Evolutionary conservation across 2,888 invertebrate species (phyloP), one percentile per base, ranked within the genome.

Genomic region (Caenorhabditis sp.): DNA sequence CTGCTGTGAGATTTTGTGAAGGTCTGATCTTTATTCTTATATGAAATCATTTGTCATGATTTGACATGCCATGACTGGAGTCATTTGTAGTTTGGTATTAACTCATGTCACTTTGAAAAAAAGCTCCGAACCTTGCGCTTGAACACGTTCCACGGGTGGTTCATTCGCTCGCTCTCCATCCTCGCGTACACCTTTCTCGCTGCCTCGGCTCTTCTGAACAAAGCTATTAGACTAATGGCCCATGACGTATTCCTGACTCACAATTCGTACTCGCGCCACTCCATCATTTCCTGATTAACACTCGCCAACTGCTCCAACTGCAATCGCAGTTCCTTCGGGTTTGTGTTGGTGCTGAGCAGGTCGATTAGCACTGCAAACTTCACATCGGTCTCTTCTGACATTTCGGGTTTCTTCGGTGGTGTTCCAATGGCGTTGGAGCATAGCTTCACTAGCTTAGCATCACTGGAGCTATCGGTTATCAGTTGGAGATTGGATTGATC

Each of bases 161-260:
- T 47, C 4, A 47, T n/a, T 18, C 47, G n/a, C 47, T 47, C 47
- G 47, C 4, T 18, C 18, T 47, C 47, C 47, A 47, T 47, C 20
- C 47, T 47, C 18, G 47, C 47, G 18, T 47, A 47, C 47, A 47
- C 47, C 18, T 47, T 47, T 18, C 47, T 47, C 2, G 47, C 47
- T 4, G 47, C 47, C 18, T 47, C 47, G n/a, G 47, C 47, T 47
- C 47, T 47, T 47, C 47, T 47, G 47, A 47, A 47, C n/a, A n/a
- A n/a, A n/a, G n/a, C n/a, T n/a, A n/a, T n/a, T n/a, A n/a, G n/a
- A n/a, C n/a, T n/a, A n/a, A n/a, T n/a, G n/a, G n/a, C n/a, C n/a
- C n/a, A n/a, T n/a, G n/a, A n/a, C n/a, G 13, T 40, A 8, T 13
- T 40, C 13, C 47, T 47, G 1, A 20, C 47, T 47, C 11, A 47